These are phyloP conservation scores for Syrmaticus mikado DNA, from an alignment of 2,113 vertebrate species.

Conservation along the genomic window DNA sequence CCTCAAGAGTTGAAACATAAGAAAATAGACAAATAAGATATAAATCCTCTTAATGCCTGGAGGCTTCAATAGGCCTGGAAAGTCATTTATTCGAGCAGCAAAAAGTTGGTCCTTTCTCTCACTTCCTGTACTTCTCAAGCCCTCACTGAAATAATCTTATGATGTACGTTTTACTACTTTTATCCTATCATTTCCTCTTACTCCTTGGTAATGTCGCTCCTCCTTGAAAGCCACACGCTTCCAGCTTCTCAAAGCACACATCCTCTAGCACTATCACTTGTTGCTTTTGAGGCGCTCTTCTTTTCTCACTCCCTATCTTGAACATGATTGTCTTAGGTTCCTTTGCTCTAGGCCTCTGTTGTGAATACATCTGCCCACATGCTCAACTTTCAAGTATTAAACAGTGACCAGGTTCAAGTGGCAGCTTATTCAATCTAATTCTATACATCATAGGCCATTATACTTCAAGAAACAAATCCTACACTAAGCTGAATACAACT, in stretches of 20 bases:
- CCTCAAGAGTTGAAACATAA: neutral
- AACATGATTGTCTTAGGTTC: neutral
- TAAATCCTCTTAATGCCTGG: neutral
- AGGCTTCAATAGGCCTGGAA: neutral
- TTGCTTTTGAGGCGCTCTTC: neutral
- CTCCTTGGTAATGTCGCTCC: neutral
- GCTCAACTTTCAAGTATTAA: neutral
- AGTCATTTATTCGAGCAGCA: neutral
- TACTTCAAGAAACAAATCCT: neutral
- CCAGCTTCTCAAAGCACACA: neutral
- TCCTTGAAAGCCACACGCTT: neutral
- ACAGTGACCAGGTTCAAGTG: neutral
- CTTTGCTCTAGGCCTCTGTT: neutral
- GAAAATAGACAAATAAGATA: neutral
- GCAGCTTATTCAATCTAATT: neutral
- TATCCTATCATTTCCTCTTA: neutral
- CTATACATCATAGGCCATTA: neutral
- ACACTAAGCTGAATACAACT: neutral
- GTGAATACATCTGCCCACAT: neutral
- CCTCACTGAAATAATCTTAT: neutral
- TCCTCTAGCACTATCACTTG: neutral
- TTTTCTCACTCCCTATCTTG: neutral
- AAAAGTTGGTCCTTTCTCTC: neutral
- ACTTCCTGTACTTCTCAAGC: neutral
- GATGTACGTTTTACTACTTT: neutral